These are phyloP conservation scores for Chaenocephalus aceratus DNA, from an alignment of 2,113 vertebrate species.

Conservation along the genomic window DNA sequence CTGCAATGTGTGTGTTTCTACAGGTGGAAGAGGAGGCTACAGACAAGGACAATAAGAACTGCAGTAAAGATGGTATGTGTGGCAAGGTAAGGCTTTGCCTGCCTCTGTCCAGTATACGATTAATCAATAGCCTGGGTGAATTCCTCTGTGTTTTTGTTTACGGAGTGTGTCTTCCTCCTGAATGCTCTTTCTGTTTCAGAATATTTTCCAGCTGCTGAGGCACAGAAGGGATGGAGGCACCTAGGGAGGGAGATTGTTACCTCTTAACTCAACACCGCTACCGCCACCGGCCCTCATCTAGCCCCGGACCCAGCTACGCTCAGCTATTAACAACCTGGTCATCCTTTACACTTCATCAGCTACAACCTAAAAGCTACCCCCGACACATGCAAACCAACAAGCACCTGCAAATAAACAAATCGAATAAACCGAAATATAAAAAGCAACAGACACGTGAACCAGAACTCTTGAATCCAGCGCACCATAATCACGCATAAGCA, in stretches of 20 bases:
- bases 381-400: slow-evolving; percentile 50
- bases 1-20: slow-evolving; percentile 9
- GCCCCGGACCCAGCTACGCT: slow-evolving; percentile 43
- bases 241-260: slow-evolving; percentile 85
- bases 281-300: slow-evolving; percentile 33
- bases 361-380: slow-evolving; percentile 39
- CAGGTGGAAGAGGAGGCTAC: slow-evolving; percentile 89
- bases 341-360: slow-evolving; percentile 52
- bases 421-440: slow-evolving; percentile 16
- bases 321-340: slow-evolving; percentile 44
- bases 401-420: slow-evolving; percentile 55
- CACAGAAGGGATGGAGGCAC: slow-evolving; percentile 93
- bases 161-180: slow-evolving; percentile 31
- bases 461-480: slow-evolving; percentile 55
- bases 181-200: slow-evolving; percentile 85
- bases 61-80: slow-evolving; percentile 89
- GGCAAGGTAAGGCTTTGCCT: slow-evolving; percentile 89
- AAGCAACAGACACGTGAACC: slow-evolving; percentile 34
- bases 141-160: slow-evolving; percentile 13
- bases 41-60: slow-evolving; percentile 90
- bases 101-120: slow-evolving; percentile 65
- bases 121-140: slow-evolving; percentile 5
- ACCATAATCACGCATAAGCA: slow-evolving; percentile 51
- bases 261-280: slow-evolving; percentile 67
- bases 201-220: slow-evolving; percentile 95